A percentile compares a stretch with the other conserved stretches of the same genome.
phyloP scores from a whole-genome alignment of 2,797 vertebrate species.

The Sebastolobus alascanus region DNA sequence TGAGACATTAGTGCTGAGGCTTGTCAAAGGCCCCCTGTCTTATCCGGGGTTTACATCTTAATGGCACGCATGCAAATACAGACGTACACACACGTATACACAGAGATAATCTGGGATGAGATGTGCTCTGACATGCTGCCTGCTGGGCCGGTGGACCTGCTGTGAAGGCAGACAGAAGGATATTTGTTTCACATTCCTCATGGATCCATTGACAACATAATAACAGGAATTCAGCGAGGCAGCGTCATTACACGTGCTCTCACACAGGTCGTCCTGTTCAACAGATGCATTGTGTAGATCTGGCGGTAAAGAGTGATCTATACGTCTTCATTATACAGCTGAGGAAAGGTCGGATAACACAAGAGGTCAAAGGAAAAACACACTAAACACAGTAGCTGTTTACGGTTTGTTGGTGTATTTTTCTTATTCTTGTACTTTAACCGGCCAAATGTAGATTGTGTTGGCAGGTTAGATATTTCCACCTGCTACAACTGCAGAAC shows the following conservation, averaged over 20 bases:
- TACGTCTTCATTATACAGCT: not conserved
- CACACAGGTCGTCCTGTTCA: conserved; percentile 7
- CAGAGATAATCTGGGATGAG: conserved; percentile 55
- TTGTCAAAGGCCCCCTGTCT: conserved; percentile 46
- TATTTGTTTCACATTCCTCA: conserved; percentile 76
- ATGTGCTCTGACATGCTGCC: conserved; percentile 75
- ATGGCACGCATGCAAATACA: conserved; percentile 45
- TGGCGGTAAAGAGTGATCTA: not conserved
- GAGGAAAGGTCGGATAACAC: not conserved
- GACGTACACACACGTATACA: conserved; percentile 16
- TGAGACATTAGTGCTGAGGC: conserved; percentile 44
- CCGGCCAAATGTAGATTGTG: not conserved
- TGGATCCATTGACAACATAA: conserved; percentile 74
- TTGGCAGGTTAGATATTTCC: not conserved
- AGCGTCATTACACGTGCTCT: conserved; percentile 53
- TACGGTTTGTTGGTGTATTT: not conserved
- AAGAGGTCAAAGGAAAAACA: not conserved
- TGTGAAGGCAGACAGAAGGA: conserved; percentile 51
- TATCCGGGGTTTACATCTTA: conserved; percentile 60
- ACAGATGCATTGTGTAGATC: not conserved
- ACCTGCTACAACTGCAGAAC: not conserved
- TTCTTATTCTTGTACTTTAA: not conserved
- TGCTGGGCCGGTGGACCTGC: conserved; percentile 60
- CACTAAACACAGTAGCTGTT: not conserved
- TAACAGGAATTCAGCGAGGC: conserved; percentile 51